Evolutionary conservation across 2,113 vertebrate genomes (phyloP).

Genomic region (Rhinolophus sinicus): DNA sequence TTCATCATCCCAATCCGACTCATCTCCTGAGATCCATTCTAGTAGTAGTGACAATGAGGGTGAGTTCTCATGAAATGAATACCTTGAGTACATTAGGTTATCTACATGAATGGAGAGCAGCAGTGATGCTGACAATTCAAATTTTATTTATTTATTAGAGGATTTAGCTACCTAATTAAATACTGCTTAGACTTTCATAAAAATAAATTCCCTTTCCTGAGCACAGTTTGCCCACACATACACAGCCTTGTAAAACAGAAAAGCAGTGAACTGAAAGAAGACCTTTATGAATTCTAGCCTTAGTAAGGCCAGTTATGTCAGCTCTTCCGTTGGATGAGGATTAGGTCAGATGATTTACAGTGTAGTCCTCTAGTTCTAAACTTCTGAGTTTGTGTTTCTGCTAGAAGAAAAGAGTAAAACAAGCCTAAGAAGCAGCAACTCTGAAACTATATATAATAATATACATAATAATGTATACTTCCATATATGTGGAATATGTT

Average conservation of each 20-base stretch:
- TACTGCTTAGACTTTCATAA: slow-evolving; percentile 29
- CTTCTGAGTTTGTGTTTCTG: background rate
- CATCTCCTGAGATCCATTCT: slow-evolving; percentile 90
- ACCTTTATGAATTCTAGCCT: background rate
- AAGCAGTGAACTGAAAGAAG: background rate
- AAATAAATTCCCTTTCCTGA: background rate
- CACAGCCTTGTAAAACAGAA: background rate
- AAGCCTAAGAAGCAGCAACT: background rate
- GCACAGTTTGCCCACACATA: background rate
- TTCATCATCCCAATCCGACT: slow-evolving; percentile 90
- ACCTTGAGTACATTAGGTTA: background rate
- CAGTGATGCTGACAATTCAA: background rate
- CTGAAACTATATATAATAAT: background rate
- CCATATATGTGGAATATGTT: background rate
- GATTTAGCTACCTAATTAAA: background rate
- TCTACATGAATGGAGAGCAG: background rate
- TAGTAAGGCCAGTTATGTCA: background rate
- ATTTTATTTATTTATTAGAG: background rate
- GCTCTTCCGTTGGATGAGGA: background rate
- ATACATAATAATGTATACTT: background rate
- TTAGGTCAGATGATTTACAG: slow-evolving; percentile 4
- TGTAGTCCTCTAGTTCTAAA: background rate
- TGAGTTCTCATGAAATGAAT: slow-evolving; percentile 76
- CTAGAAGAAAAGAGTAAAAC: background rate
- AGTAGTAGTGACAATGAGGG: slow-evolving; percentile 90